phyloP scores from a whole-genome alignment of 2,797 vertebrate genomes.

The Dendrocincla tyrannina region DNA sequence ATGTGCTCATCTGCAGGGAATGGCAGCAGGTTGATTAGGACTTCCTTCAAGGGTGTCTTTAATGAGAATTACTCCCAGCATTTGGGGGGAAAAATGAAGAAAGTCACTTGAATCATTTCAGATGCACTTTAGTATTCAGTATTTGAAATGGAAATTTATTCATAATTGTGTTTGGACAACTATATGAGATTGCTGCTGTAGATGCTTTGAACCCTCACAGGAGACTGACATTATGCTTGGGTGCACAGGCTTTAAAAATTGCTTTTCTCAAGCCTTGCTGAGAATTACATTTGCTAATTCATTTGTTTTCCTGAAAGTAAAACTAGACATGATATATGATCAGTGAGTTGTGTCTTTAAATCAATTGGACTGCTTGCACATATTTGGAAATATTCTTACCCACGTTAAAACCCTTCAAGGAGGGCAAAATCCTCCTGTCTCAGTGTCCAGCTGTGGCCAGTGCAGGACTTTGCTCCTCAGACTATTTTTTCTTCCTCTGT shows the following conservation, averaged over 20 bases:
- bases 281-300: constrained; percentile 41
- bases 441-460: neutral
- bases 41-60: constrained; percentile 36
- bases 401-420: neutral
- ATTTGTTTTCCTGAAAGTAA: constrained; percentile 18
- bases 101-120: neutral
- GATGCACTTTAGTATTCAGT: constrained; percentile 12
- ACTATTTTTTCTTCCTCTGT: neutral
- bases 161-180: constrained; percentile 39
- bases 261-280: constrained; percentile 17
- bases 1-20: neutral
- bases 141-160: constrained; percentile 48
- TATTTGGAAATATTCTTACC: neutral
- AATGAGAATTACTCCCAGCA: neutral
- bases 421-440: neutral
- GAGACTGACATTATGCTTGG: neutral
- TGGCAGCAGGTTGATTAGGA: constrained; percentile 10
- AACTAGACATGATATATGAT: neutral
- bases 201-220: constrained; percentile 30
- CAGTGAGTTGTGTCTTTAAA: neutral
- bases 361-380: neutral
- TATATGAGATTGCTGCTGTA: neutral
- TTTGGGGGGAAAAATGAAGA: neutral
- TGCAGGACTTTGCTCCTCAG: neutral
- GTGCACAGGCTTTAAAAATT: neutral